These are phyloP conservation scores for Ophiodon elongatus DNA, from an alignment of 2,113 vertebrate genomes.

Conservation along the genomic window DNA sequence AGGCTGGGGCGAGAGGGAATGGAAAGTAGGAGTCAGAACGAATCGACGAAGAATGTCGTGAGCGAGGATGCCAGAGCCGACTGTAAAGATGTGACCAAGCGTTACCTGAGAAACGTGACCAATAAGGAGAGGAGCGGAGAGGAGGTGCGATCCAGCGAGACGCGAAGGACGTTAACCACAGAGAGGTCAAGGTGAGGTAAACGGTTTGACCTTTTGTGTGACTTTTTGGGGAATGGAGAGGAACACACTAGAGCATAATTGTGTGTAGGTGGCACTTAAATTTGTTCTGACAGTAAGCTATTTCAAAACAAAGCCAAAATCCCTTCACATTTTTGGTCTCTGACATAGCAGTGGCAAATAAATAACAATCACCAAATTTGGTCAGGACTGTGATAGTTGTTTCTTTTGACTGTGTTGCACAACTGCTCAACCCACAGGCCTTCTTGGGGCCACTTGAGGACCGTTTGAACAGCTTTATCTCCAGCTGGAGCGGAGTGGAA, in stretches of 20 bases:
- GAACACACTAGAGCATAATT: background rate
- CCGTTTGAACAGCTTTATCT: slow-evolving; percentile 26
- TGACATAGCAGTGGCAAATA: slow-evolving; percentile 3
- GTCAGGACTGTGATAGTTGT: slow-evolving; percentile 27
- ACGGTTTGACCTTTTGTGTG: background rate
- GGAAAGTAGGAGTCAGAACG: slow-evolving; percentile 44
- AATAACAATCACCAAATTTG: slow-evolving; percentile 25
- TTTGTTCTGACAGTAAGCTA: background rate
- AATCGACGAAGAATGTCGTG: slow-evolving; percentile 42
- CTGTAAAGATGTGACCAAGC: slow-evolving; percentile 66
- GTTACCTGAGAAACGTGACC: slow-evolving; percentile 75
- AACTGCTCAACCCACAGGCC: background rate
- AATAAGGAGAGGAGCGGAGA: slow-evolving; percentile 67
- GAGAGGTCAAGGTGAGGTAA: slow-evolving; percentile 82
- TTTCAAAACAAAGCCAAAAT: slow-evolving; percentile 7
- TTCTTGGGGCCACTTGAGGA: slow-evolving; percentile 2
- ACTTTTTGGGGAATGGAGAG: background rate
- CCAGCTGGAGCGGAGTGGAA: slow-evolving; percentile 7
- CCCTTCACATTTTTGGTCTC: slow-evolving; percentile 23
- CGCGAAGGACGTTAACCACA: slow-evolving; percentile 30
- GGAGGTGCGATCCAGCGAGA: slow-evolving; percentile 53
- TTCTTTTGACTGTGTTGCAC: slow-evolving; percentile 26
- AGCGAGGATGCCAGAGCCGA: slow-evolving; percentile 49
- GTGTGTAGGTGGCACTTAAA: background rate
- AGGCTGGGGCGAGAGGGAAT: slow-evolving; percentile 40